A percentile compares a stretch with the other conserved stretches of the same genome.
Evolutionary conservation across 2,797 vertebrate genomes (phyloP).

Genomic region (Cyclopterus lumpus): DNA sequence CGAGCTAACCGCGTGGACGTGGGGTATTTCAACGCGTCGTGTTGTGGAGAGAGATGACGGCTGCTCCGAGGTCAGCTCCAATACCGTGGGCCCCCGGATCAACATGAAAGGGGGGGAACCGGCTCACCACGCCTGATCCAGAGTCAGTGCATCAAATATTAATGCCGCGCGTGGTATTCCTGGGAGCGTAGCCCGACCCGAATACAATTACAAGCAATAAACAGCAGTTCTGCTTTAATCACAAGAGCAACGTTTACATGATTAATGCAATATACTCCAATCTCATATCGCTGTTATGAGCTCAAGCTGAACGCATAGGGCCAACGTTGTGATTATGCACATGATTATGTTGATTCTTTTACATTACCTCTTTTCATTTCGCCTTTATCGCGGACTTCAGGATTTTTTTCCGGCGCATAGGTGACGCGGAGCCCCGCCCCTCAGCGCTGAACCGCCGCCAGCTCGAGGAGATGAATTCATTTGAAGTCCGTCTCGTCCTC

Average conservation of each 20-base stretch:
- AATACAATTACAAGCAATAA: constrained; percentile 84
- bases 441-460: too few species aligned
- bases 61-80: constrained; percentile 71
- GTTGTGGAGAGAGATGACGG: constrained; percentile 41
- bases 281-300: constrained; percentile 76
- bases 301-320: constrained; percentile 67
- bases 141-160: constrained; percentile 80
- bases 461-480: too few species aligned
- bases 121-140: constrained; percentile 60
- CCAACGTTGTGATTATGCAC: constrained; percentile 73
- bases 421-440: constrained; percentile 38
- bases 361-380: constrained; percentile 77
- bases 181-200: constrained; percentile 73
- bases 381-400: constrained; percentile 55
- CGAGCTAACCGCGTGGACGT: constrained; percentile 54
- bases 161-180: constrained; percentile 72
- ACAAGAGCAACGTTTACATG: constrained; percentile 80
- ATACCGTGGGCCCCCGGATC: constrained; percentile 59
- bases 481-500: too few species aligned
- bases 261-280: constrained; percentile 80
- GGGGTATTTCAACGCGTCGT: constrained; percentile 60
- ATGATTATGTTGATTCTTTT: constrained; percentile 75
- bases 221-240: constrained; percentile 81
- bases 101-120: constrained; percentile 61
- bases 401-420: constrained; percentile 39